Base-by-base conservation (phyloP, 2,888 invertebrate genomes). In the Meloe dianella region DNA sequence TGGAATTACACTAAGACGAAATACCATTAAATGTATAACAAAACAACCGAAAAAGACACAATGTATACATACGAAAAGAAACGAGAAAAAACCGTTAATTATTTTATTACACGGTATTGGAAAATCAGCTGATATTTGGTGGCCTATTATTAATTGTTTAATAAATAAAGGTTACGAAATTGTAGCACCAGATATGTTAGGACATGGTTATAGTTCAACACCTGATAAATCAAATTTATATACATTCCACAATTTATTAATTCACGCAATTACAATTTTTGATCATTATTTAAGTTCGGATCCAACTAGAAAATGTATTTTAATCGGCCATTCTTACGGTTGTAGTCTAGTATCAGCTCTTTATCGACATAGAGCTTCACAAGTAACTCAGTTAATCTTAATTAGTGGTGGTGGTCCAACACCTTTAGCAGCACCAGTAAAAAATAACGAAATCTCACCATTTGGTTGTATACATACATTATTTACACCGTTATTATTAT, bases 261-360 rank as follows among this genome's bases (percentile, higher is more conserved):
- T 85, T 66, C 89, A 91, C 76, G 79, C 88, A 7, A 83, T 89
- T 27, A 83, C 84, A 57, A 82, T 91, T 61, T 88, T 90, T 78
- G 89, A 90, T 76, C 85, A 87, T 75, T 90, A 87, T 75, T 86
- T 88, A 64, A 70, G n/a, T n/a, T n/a, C 84, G 81, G 72, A 84
- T 81, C 69, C 85, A 81, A 66, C 84, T 64, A 67, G 78, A 83
- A 73, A 87, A 72, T 89, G 88, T 77, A 86, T 91, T 60, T 78
- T 91, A 41, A 87, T 91, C 67, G 90, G 88, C 12, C 91, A 91
- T 81, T 90, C 90, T 57, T 91, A 90, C 81, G 91, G 90, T 89
- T 89, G 89, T 79, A 89, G 89, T 74, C 86, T 90, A 76, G 89
- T 89, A 7, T 86, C 89, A 20, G 88, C 88, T 7, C 76, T 90